These are phyloP conservation scores for Caranx melampygus DNA, from an alignment of 2,113 vertebrate species.

Conservation along the genomic window DNA sequence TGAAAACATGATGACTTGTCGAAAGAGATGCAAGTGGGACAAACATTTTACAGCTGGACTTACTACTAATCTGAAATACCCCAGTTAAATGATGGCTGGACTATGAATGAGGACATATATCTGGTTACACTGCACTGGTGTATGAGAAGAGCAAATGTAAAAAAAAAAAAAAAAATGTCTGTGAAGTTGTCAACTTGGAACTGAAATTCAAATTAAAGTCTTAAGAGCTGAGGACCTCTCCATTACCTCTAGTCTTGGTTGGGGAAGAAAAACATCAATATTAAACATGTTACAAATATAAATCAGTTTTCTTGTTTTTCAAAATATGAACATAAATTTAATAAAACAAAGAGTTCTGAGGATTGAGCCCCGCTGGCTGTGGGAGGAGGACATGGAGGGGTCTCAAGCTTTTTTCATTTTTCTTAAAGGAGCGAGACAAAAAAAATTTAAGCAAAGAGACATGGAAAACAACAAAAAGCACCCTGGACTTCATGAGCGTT, in stretches of 20 bases:
- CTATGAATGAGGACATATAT: conserved; percentile 14
- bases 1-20: conserved; percentile 4
- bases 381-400: conserved; percentile 40
- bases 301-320: conserved; percentile 77
- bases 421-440: conserved; percentile 51
- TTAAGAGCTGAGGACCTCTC: conserved; percentile 72
- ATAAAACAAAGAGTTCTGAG: conserved; percentile 72
- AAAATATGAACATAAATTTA: conserved; percentile 82
- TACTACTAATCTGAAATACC: conserved; percentile 10
- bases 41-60: conserved; percentile 8
- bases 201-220: conserved; percentile 51
- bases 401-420: conserved; percentile 36
- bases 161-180: conserved; percentile 25
- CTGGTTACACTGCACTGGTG: conserved; percentile 33
- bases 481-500: conserved; percentile 77
- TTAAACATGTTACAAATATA: conserved; percentile 86
- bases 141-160: conserved; percentile 5
- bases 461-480: conserved; percentile 33
- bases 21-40: conserved; percentile 12
- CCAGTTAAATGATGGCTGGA: conserved; percentile 17
- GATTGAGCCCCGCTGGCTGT: conserved; percentile 65
- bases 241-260: conserved; percentile 51
- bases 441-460: conserved; percentile 56
- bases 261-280: conserved; percentile 55
- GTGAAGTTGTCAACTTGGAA: conserved; percentile 32